These are phyloP conservation scores for Galerucella calmariensis DNA, from an alignment of 2,888 invertebrate species.

Conservation along the genomic window DNA sequence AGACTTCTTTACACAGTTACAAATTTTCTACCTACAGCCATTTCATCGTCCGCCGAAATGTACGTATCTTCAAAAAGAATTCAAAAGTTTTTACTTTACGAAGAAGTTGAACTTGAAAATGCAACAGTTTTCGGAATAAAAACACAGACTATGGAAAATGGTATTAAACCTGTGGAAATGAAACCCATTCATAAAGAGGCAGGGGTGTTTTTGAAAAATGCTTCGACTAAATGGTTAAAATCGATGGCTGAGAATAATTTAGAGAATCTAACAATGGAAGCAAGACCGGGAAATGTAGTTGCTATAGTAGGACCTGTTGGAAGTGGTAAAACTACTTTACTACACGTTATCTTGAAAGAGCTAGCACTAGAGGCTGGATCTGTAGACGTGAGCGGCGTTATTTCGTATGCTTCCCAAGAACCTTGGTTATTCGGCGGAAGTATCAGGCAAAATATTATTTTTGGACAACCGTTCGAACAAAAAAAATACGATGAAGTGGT, in stretches of 20 bases:
- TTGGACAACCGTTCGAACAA: conserved; percentile 80
- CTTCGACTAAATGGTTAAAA: conserved; percentile 46
- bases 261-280: conserved; percentile 38
- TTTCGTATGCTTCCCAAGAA: conserved; percentile 75
- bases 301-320: conserved; percentile 73
- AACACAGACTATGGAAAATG: neutral
- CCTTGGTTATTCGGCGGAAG: conserved; percentile 86
- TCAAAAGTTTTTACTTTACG: conserved; percentile 68
- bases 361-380: conserved; percentile 73
- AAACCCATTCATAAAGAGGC: neutral
- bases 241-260: conserved; percentile 40
- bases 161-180: conserved; percentile 65
- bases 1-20: conserved; percentile 75
- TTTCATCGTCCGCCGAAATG: conserved; percentile 77
- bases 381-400: conserved; percentile 23
- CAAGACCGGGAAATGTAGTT: conserved; percentile 50
- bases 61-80: conserved; percentile 60
- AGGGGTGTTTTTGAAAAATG: conserved; percentile 28
- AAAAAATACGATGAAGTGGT: conserved; percentile 75
- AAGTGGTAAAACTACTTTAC: conserved; percentile 70
- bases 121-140: neutral
- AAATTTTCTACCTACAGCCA: conserved; percentile 72
- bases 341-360: conserved; percentile 74
- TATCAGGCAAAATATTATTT: conserved; percentile 91
- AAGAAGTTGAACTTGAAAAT: conserved; percentile 21